Evolutionary conservation across 2,113 vertebrate genomes (phyloP), one percentile per base, ranked within the genome.

Genomic region (Muntiacus muntjak): DNA sequence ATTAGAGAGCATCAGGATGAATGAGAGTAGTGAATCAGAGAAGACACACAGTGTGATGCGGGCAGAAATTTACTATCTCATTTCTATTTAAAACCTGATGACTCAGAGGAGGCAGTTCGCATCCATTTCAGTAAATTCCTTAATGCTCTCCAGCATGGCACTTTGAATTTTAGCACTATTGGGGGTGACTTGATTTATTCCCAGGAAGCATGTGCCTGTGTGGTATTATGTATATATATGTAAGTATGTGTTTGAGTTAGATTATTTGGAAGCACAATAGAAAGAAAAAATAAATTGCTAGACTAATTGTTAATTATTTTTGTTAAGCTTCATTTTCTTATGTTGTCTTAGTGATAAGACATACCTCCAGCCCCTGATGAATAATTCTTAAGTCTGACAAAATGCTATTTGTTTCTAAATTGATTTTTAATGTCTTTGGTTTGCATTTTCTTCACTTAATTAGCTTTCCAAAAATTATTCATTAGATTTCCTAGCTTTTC

Each of bases 61-160:
- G 98, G 97, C 94, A 98, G 96, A 98, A 98, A 98, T 97, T 98
- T 98, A 96, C 96, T 98, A 64, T 97, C 97, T 84, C 94, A 30
- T 98, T 98, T 98, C 89, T 98, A 64, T 96, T 98, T 98, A 95
- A 98, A 95, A 98, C 87, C 89, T 96, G 81, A 97, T 98, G 92
- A 98, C 89, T 98, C 98, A 97, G 95, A 98, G 45, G 86, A 96
- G 12, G 6, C 64, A 97, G 82, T 94, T n/a, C 45, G n/a, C 67
- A 94, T 96, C 93, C 45, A 86, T 98, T 98, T 98, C 94, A 91
- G 88, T 88, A 62, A 96, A 93, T 92, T 97, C 78, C 92, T 93
- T 98, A 96, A 91, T 85, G 94, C 33, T 97, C 47, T 97, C 43
- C 89, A 98, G 52, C 4, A 40, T 15, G 40, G 57, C 71, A 8